phyloP scores from a whole-genome alignment of 2,888 invertebrate species.

The Apamea monoglypha region DNA sequence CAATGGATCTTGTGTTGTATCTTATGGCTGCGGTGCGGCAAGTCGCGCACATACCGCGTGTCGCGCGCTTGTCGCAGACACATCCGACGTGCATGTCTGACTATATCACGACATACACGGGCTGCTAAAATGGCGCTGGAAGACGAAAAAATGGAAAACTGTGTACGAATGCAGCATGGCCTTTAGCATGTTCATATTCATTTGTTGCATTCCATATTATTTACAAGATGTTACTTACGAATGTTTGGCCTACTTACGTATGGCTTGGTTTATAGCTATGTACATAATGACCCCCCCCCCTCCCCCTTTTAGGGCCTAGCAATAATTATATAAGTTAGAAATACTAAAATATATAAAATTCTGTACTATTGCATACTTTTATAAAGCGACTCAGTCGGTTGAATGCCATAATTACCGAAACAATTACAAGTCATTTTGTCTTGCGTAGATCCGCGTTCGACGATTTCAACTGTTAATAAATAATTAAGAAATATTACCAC shows the following conservation, averaged over 20 bases:
- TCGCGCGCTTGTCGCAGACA: conserved; percentile 61
- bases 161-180: too few relatives aligned
- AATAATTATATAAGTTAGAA: too few relatives aligned
- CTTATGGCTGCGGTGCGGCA: conserved; percentile 23
- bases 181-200: background rate
- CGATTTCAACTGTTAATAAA: background rate
- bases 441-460: too few relatives aligned
- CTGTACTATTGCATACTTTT: background rate
- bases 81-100: conserved; percentile 66
- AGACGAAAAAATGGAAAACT: background rate
- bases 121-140: conserved; percentile 57
- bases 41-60: conserved; percentile 60
- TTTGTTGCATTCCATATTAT: background rate
- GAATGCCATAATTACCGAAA: too few relatives aligned
- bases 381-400: background rate
- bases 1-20: conserved; percentile 28
- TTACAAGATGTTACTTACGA: too few relatives aligned
- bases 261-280: too few relatives aligned
- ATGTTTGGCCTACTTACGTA: too few relatives aligned
- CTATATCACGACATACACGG: conserved; percentile 52
- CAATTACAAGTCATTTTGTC: too few relatives aligned
- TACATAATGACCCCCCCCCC: too few relatives aligned
- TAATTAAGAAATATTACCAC: background rate
- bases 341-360: background rate
- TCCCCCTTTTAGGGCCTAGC: background rate